Evolutionary conservation across 1,140 invertebrate species (phyloP), one percentile per base, ranked within the genome.

Genomic region (Diabrotica undecimpunctata): DNA sequence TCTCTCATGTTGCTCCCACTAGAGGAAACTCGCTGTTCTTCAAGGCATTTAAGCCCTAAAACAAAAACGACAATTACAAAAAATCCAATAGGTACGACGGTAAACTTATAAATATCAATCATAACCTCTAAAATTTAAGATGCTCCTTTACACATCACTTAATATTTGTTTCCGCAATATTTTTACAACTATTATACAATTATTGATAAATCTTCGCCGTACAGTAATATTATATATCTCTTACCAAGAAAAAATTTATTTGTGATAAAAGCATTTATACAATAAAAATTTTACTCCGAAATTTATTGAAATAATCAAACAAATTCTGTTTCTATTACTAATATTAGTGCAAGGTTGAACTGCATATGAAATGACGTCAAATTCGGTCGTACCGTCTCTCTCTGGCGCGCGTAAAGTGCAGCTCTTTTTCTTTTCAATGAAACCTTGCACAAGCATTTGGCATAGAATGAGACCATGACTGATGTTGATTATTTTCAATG

Each of bases 341-440:
- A 78, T 78, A 76, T 77, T 78, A 77, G 76, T 76, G 76, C 76
- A 77, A 77, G 76, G 76, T 75, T 73, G 70, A 66, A 71, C 69
- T 73, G 72, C 72, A 73, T 68, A 67, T 59, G 62, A 58, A 58
- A 63, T 73, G 73, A 75, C 74, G 75, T 75, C 68, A 74, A 59
- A 58, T 53, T 54, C 50, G 25, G 54, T 50, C 6, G 41, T 56
- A 62, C 36, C 60, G 46, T 70, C 69, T 69, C 62, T 69, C 61
- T 66, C 66, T 55, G 62, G 13, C 56, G 52, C 68, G 54, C 72
- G 70, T 64, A 68, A 70, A 69, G 74, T 70, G 68, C 71, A 66
- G 70, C 54, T 55, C 66, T 67, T 52, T 65, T 67, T 66, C 61
- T 61, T 64, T 74, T 68, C 61, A 66, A 59, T 65, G 65, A 65